These are phyloP conservation scores for Syngnathus scovelli DNA, from an alignment of 2,113 vertebrate species.

Conservation along the genomic window DNA sequence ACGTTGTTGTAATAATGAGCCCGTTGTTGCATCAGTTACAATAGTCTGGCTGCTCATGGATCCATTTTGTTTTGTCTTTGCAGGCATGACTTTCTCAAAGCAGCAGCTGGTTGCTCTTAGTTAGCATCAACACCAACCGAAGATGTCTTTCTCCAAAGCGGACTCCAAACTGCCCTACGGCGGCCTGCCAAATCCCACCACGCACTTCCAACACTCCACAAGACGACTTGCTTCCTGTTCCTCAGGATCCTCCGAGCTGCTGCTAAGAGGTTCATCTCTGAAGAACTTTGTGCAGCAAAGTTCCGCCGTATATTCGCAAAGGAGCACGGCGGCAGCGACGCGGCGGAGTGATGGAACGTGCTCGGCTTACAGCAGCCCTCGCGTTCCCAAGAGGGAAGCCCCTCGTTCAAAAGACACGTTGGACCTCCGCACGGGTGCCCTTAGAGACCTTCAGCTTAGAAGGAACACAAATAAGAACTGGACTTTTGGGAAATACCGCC, in stretches of 20 bases:
- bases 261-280: conserved; percentile 41
- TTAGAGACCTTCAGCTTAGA: conserved; percentile 54
- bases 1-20: not conserved
- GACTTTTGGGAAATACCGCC: conserved; percentile 56
- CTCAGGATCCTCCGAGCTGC: conserved; percentile 44
- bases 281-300: conserved; percentile 58
- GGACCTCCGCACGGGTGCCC: conserved; percentile 46
- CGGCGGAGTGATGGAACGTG: conserved; percentile 48
- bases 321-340: conserved; percentile 30
- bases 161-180: conserved; percentile 46
- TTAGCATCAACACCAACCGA: not conserved
- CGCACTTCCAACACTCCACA: conserved; percentile 30
- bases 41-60: not conserved
- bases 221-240: conserved; percentile 31
- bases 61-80: not conserved
- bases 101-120: not conserved
- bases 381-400: conserved; percentile 49
- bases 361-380: conserved; percentile 71
- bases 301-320: conserved; percentile 15
- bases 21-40: not conserved
- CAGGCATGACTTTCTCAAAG: not conserved
- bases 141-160: conserved; percentile 38
- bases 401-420: conserved; percentile 60
- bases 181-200: conserved; percentile 18
- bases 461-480: conserved; percentile 68